These are phyloP conservation scores for Helicolenus hilgendorfi DNA, from an alignment of 2,797 vertebrate genomes.

Conservation along the genomic window DNA sequence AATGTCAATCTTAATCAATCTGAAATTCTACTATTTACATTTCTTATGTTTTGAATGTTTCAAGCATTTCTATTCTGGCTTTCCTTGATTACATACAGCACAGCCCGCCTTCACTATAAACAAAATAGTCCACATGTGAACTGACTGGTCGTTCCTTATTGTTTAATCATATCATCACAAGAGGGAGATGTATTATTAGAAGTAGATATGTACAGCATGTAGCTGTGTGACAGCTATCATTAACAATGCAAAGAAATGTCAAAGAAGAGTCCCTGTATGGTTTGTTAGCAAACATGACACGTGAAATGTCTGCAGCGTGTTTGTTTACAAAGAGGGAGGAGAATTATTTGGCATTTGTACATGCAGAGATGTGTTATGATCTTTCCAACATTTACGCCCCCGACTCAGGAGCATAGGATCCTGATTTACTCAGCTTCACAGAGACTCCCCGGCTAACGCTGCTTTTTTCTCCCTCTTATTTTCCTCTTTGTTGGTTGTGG, in stretches of 20 bases:
- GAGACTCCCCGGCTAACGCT: constrained; percentile 56
- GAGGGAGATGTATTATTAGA: constrained; percentile 25
- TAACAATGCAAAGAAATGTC: constrained; percentile 50
- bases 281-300: constrained; percentile 62
- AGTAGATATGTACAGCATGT: constrained; percentile 7
- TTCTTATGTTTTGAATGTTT: background rate
- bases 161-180: constrained; percentile 12
- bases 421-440: constrained; percentile 75
- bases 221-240: constrained; percentile 29
- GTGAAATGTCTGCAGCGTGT: constrained; percentile 53
- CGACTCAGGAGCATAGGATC: constrained; percentile 67
- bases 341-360: constrained; percentile 76
- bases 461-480: constrained; percentile 26
- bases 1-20: background rate
- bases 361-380: constrained; percentile 70
- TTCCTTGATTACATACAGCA: background rate
- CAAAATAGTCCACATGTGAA: background rate
- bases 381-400: constrained; percentile 62
- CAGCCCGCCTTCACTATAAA: background rate
- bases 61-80: background rate
- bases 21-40: background rate
- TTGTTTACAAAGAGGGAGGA: constrained; percentile 72
- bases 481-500: constrained; percentile 58
- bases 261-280: constrained; percentile 13
- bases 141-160: constrained; percentile 4